These are phyloP conservation scores for Peromyscus maniculatus DNA, from an alignment of 2,113 vertebrate genomes.

Conservation along the genomic window DNA sequence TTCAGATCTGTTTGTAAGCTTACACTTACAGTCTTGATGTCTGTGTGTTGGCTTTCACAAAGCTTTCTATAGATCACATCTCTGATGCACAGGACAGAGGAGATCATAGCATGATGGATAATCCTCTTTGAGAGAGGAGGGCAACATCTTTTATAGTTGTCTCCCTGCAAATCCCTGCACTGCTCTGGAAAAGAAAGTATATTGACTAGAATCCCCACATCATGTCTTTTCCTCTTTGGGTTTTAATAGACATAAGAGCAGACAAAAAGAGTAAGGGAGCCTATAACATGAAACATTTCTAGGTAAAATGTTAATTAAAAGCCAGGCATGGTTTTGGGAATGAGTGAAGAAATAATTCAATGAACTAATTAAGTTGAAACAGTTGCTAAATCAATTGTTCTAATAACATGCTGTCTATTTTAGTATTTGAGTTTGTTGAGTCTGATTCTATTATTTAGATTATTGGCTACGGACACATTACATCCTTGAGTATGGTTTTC, in stretches of 20 bases:
- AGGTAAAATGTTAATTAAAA: slow-evolving; percentile 35
- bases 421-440: background rate
- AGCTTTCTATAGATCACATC: slow-evolving; percentile 6
- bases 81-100: background rate
- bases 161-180: background rate
- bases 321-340: background rate
- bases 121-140: slow-evolving; percentile 20
- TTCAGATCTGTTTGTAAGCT: slow-evolving; percentile 56
- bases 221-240: background rate
- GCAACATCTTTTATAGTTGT: slow-evolving; percentile 8
- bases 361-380: background rate
- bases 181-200: background rate
- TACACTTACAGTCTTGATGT: background rate
- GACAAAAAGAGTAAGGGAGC: background rate
- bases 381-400: background rate
- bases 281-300: background rate
- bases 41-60: slow-evolving; percentile 2
- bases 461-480: background rate
- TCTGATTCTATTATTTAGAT: background rate
- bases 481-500: background rate
- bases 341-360: background rate
- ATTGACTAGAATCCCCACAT: background rate
- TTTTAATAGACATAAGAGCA: slow-evolving; percentile 19
- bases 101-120: background rate
- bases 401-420: slow-evolving; percentile 32